Percentiles rank a stretch among this genome's conserved stretches.
These are phyloP conservation scores for Tribolium castaneum DNA, from an alignment of 1,140 invertebrate species.

Conservation along the genomic window DNA sequence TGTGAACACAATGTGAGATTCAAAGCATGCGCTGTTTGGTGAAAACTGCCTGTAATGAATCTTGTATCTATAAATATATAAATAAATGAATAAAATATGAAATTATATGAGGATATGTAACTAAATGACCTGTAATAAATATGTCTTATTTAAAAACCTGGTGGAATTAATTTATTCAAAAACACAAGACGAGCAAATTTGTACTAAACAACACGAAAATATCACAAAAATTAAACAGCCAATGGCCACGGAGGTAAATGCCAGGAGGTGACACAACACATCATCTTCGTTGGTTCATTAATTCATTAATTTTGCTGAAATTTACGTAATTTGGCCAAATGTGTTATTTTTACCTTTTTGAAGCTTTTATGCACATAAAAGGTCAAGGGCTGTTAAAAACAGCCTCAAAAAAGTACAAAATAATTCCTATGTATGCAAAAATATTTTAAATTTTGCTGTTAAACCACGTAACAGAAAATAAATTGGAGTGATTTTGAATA, in stretches of 20 bases:
- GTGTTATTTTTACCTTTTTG: too few species aligned
- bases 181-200: not conserved
- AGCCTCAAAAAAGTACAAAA: too few species aligned
- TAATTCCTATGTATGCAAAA: too few species aligned
- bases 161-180: not conserved
- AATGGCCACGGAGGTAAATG: not conserved
- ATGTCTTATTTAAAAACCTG: conserved; percentile 58
- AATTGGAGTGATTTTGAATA: too few species aligned
- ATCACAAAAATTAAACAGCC: not conserved
- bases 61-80: conserved; percentile 58
- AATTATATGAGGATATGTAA: conserved; percentile 61
- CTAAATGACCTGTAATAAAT: conserved; percentile 62
- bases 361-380: too few species aligned
- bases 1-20: conserved; percentile 57
- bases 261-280: too few species aligned
- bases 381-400: too few species aligned
- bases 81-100: conserved; percentile 56
- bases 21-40: conserved; percentile 51
- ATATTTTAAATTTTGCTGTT: too few species aligned
- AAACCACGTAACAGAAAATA: too few species aligned
- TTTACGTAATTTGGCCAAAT: too few species aligned
- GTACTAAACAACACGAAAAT: not conserved
- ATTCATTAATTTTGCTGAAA: too few species aligned
- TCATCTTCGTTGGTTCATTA: too few species aligned
- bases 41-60: conserved; percentile 58